Percentiles rank a stretch among this genome's conserved stretches.
Conservation (phyloP, 2,113 vertebrate species). For the Catharus minimus region DNA sequence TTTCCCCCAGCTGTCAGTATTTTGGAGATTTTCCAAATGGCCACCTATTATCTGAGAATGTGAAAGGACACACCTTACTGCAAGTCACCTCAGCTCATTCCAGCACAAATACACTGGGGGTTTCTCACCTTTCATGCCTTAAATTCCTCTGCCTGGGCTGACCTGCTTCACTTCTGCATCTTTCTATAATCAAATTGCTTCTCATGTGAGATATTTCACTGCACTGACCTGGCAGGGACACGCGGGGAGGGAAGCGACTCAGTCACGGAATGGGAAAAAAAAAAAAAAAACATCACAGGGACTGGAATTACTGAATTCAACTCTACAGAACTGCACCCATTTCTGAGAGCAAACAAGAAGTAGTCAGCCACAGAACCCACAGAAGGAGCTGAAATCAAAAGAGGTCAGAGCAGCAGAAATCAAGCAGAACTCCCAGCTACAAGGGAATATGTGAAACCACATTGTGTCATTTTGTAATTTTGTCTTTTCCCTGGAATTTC, state of each 20-base stretch:
- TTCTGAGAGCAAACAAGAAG: slow-evolving; percentile 4
- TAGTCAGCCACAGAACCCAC: slow-evolving; percentile 11
- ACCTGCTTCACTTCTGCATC: background rate
- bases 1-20: background rate
- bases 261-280: background rate
- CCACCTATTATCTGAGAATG: background rate
- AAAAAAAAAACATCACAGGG: background rate
- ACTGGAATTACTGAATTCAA: background rate
- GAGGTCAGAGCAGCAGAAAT: slow-evolving; percentile 47
- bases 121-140: background rate
- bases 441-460: background rate
- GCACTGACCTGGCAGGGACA: background rate
- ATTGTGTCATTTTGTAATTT: background rate
- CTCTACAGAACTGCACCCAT: background rate
- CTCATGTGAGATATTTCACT: background rate
- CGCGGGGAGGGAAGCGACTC: background rate
- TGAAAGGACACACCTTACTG: background rate
- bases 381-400: slow-evolving; percentile 22
- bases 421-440: slow-evolving; percentile 19
- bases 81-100: background rate
- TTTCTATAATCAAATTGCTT: background rate
- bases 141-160: background rate
- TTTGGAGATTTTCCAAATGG: background rate
- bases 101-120: background rate
- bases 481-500: background rate